Evolutionary conservation across 1,140 invertebrate species (phyloP).

Genomic region (Lepidostoma basale): DNA sequence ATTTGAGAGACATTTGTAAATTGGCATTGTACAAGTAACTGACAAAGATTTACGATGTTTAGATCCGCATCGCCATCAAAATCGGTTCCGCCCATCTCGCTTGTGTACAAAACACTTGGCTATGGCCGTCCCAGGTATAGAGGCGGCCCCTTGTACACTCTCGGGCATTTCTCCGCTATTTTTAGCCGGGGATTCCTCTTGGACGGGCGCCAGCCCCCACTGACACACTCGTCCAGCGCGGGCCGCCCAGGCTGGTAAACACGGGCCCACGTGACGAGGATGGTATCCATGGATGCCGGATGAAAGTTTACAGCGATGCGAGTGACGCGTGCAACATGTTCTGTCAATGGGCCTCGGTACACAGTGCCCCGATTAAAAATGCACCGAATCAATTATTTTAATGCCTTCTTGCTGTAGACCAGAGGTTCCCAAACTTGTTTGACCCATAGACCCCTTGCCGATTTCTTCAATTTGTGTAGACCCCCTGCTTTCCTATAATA

Average conservation of each 20-base stretch:
- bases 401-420: neutral
- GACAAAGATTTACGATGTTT: neutral
- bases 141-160: neutral
- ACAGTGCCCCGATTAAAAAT: neutral
- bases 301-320: neutral
- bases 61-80: neutral
- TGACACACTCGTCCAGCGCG: constrained; percentile 2
- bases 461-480: too few species aligned
- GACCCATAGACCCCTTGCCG: too few species aligned
- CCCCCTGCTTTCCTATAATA: too few species aligned
- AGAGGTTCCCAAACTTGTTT: too few species aligned
- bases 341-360: neutral
- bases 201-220: neutral
- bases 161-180: neutral
- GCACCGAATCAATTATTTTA: neutral
- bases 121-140: neutral
- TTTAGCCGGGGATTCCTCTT: constrained; percentile 18
- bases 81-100: neutral
- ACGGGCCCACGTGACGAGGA: neutral
- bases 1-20: neutral
- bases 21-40: neutral
- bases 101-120: neutral
- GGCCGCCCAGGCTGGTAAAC: neutral
- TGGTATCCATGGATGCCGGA: too few species aligned
- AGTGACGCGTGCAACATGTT: neutral